These are phyloP conservation scores for Drosophila neocordata DNA, from an alignment of 1,140 invertebrate species.

Conservation along the genomic window DNA sequence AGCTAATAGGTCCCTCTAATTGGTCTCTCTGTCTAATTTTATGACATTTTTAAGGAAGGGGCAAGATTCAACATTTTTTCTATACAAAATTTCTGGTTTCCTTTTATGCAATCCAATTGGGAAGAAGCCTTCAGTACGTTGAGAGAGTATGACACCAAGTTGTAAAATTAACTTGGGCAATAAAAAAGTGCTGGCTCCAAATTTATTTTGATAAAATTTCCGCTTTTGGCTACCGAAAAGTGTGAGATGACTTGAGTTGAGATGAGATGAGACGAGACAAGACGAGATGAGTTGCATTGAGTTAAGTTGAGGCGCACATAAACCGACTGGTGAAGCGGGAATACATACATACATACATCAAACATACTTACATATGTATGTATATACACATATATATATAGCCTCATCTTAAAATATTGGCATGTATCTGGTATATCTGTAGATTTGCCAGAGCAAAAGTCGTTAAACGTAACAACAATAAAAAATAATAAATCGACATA, in stretches of 20 bases:
- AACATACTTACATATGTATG: slow-evolving; percentile 48
- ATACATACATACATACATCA: too few species aligned
- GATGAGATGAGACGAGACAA: slow-evolving; percentile 35
- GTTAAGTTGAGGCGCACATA: slow-evolving; percentile 27
- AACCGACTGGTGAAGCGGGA: slow-evolving; percentile 44
- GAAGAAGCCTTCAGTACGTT: background rate
- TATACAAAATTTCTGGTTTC: background rate
- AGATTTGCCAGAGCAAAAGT: slow-evolving; percentile 39
- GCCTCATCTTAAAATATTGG: slow-evolving; percentile 5
- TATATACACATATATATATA: background rate
- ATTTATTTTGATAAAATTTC: slow-evolving; percentile 66
- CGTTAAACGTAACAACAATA: slow-evolving; percentile 82
- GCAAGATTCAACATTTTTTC: background rate
- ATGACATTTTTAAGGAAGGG: background rate
- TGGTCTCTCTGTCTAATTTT: background rate
- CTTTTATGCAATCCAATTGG: background rate
- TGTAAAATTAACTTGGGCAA: slow-evolving; percentile 70
- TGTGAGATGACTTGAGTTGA: background rate
- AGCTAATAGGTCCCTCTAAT: background rate
- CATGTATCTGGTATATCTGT: slow-evolving; percentile 7
- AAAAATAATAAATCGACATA: slow-evolving; percentile 83
- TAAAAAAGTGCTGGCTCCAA: slow-evolving; percentile 53
- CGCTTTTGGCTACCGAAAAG: slow-evolving; percentile 43
- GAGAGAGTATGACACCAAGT: slow-evolving; percentile 37
- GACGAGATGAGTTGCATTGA: slow-evolving; percentile 10